A percentile compares a stretch with the other conserved stretches of the same genome.
phyloP scores from a whole-genome alignment of 1,140 invertebrate genomes.

The Procambarus virginalis region DNA sequence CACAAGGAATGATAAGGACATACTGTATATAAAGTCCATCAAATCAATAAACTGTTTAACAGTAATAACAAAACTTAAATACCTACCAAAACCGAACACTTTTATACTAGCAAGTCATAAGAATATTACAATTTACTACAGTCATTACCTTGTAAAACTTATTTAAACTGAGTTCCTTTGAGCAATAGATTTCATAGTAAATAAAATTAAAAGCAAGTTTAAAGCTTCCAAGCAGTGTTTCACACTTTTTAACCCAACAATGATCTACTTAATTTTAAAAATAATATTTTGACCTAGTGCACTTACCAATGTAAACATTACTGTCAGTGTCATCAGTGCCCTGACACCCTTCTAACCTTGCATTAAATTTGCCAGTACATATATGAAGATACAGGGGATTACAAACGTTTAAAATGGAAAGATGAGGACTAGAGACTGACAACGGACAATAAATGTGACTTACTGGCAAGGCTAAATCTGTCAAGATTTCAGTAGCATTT shows the following conservation, averaged over 20 bases:
- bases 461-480: slow-evolving; percentile 32
- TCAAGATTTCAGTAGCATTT: slow-evolving; percentile 10
- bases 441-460: slow-evolving; percentile 62
- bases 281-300: background rate
- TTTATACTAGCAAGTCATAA: background rate
- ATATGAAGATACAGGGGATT: slow-evolving; percentile 67
- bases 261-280: background rate
- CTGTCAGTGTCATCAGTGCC: slow-evolving; percentile 36
- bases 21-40: background rate
- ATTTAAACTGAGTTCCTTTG: slow-evolving; percentile 44
- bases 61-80: background rate
- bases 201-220: slow-evolving; percentile 17
- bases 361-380: slow-evolving; percentile 66
- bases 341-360: slow-evolving; percentile 58
- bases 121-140: slow-evolving; percentile 1
- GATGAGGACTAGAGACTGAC: slow-evolving; percentile 65
- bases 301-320: slow-evolving; percentile 8
- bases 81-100: background rate
- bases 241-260: slow-evolving; percentile 34
- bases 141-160: slow-evolving; percentile 7
- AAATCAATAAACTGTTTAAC: slow-evolving; percentile 7
- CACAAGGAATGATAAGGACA: slow-evolving; percentile 3
- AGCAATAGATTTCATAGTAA: slow-evolving; percentile 41
- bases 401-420: slow-evolving; percentile 68
- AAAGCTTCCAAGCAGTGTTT: slow-evolving; percentile 47